These are phyloP conservation scores for Bembecia ichneumoniformis DNA, from an alignment of 2,888 invertebrate genomes.

Conservation along the genomic window DNA sequence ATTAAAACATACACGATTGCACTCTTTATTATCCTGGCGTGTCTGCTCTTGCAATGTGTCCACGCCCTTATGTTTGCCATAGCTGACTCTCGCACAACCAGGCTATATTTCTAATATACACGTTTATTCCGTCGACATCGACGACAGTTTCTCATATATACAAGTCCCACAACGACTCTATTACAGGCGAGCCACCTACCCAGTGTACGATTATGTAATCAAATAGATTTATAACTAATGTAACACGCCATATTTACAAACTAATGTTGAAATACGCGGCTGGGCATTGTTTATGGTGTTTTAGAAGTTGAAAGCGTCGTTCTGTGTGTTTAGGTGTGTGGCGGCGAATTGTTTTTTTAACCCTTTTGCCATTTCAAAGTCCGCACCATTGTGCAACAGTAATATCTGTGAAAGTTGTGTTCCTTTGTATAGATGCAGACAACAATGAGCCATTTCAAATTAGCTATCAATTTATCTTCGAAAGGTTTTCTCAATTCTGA, in stretches of 20 bases:
- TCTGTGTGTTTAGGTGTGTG: not conserved
- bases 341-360: not conserved
- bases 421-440: slow-evolving; percentile 59
- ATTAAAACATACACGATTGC: no score
- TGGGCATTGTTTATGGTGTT: not conserved
- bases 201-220: not conserved
- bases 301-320: not conserved
- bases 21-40: no score
- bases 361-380: slow-evolving; percentile 17
- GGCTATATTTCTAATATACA: not conserved
- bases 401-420: slow-evolving; percentile 58
- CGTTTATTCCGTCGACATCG: not conserved
- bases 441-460: slow-evolving; percentile 67
- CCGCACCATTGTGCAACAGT: slow-evolving; percentile 42
- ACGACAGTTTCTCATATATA: not conserved
- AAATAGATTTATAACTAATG: not conserved
- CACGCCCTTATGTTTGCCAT: slow-evolving; percentile 59
- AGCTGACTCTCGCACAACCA: slow-evolving; percentile 13
- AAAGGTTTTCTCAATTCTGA: slow-evolving; percentile 45
- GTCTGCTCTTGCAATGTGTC: slow-evolving; percentile 29
- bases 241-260: not conserved
- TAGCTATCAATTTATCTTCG: slow-evolving; percentile 65
- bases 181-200: not conserved
- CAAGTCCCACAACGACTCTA: not conserved
- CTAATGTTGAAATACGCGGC: not conserved